Evolutionary conservation across 1,140 invertebrate genomes (phyloP).

Genomic region (Drosophila murphyi): DNA sequence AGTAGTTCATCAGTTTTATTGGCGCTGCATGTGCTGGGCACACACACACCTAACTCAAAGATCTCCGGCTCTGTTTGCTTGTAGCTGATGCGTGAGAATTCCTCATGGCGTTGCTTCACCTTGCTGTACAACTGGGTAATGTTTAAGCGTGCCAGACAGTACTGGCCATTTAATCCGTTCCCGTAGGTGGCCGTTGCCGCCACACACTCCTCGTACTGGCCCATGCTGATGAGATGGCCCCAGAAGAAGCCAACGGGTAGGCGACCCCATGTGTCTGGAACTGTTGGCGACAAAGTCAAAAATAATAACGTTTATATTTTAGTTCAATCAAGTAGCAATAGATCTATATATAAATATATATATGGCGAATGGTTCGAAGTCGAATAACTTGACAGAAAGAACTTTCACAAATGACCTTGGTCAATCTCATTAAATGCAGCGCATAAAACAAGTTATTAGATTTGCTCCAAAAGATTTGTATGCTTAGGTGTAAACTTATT

Average conservation of each 20-base stretch:
- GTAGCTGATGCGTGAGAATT: slow-evolving; percentile 61
- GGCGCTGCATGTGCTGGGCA: slow-evolving; percentile 67
- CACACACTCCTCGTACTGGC: slow-evolving; percentile 78
- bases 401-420: no score
- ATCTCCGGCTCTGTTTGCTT: slow-evolving; percentile 61
- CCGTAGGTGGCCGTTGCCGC: slow-evolving; percentile 56
- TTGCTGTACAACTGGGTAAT: slow-evolving; percentile 59
- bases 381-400: no score
- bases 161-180: slow-evolving; percentile 64
- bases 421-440: no score
- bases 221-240: slow-evolving; percentile 78
- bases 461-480: no score
- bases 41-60: slow-evolving; percentile 74
- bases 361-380: no score
- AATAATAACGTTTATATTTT: neutral
- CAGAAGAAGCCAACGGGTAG: slow-evolving; percentile 75
- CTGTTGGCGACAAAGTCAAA: slow-evolving; percentile 31
- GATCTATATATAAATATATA: no score
- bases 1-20: slow-evolving; percentile 53
- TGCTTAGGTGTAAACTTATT: no score
- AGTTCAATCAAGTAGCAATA: no score
- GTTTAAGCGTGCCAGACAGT: slow-evolving; percentile 68
- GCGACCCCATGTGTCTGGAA: slow-evolving; percentile 81
- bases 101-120: slow-evolving; percentile 59
- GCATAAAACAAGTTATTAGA: no score